phyloP scores from a whole-genome alignment of 2,113 vertebrate genomes.

The Noctilio leporinus region DNA sequence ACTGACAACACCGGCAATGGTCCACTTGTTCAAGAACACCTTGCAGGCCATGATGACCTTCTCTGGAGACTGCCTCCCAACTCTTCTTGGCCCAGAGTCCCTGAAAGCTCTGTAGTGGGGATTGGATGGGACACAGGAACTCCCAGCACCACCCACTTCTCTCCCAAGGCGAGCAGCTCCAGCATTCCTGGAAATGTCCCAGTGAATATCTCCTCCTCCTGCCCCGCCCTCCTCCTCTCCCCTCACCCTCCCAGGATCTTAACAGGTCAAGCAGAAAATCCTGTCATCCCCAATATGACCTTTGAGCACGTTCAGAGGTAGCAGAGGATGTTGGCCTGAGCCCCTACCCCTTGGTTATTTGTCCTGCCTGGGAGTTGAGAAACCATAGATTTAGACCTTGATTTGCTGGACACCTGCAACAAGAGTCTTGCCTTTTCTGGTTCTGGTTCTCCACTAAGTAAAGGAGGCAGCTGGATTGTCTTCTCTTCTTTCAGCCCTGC shows the following conservation, averaged over 20 bases:
- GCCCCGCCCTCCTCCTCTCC: not conserved
- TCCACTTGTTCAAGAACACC: not conserved
- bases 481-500: not conserved
- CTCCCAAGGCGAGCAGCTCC: not conserved
- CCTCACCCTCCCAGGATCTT: not conserved
- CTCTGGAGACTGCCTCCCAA: not conserved
- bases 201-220: not conserved
- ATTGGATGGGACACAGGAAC: not conserved
- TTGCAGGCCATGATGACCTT: not conserved
- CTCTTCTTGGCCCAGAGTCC: not conserved
- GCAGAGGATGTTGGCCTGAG: not conserved
- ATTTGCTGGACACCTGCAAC: not conserved
- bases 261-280: constrained; percentile 49
- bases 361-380: not conserved
- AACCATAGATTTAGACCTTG: not conserved
- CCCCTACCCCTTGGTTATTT: not conserved
- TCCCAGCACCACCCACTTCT: not conserved
- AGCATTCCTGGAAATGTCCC: fast-evolving
- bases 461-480: not conserved
- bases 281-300: not conserved
- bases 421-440: not conserved
- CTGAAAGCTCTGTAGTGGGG: not conserved
- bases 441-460: too few relatives aligned
- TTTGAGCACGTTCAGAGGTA: constrained; percentile 25
- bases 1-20: fast-evolving